A percentile compares a stretch with the other conserved stretches of the same genome.
phyloP scores from a whole-genome alignment of 2,113 vertebrate genomes.

The Clinocottus analis region DNA sequence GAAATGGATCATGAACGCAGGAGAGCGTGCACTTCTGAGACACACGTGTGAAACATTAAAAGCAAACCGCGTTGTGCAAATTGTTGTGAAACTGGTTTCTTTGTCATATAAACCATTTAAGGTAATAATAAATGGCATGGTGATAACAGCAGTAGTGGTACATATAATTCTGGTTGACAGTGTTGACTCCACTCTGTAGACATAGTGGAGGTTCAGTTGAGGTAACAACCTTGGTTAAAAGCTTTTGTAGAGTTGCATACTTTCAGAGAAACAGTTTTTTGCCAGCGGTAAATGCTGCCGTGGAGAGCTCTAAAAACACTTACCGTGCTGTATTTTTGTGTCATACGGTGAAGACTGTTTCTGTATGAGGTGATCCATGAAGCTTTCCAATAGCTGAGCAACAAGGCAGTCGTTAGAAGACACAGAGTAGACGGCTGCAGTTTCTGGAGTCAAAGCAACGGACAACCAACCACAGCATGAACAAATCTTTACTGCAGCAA shows the following conservation, averaged over 20 bases:
- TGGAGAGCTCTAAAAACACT: not conserved
- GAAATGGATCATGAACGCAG: constrained; percentile 1
- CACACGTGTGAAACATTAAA: not conserved
- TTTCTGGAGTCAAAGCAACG: constrained; percentile 30
- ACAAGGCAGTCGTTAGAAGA: not conserved
- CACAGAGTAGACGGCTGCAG: not conserved
- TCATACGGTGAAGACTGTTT: not conserved
- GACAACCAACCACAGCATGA: constrained; percentile 33
- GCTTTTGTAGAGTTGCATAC: constrained; percentile 5
- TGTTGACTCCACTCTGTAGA: constrained; percentile 13
- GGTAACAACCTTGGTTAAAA: constrained; percentile 21
- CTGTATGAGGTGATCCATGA: not conserved
- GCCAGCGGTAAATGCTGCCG: not conserved
- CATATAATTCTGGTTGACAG: constrained; percentile 14
- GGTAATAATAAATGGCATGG: not conserved
- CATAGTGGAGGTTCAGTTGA: constrained; percentile 19
- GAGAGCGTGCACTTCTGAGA: not conserved
- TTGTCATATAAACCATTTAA: not conserved
- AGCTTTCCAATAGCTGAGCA: not conserved
- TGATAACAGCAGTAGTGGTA: not conserved
- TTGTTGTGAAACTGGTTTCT: constrained; percentile 2
- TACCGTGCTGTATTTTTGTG: not conserved
- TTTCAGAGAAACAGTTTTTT: not conserved
- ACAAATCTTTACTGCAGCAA: constrained; percentile 31
- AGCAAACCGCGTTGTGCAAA: not conserved